phyloP scores from a whole-genome alignment of 2,113 vertebrate species.

The Pyrgilauda ruficollis region DNA sequence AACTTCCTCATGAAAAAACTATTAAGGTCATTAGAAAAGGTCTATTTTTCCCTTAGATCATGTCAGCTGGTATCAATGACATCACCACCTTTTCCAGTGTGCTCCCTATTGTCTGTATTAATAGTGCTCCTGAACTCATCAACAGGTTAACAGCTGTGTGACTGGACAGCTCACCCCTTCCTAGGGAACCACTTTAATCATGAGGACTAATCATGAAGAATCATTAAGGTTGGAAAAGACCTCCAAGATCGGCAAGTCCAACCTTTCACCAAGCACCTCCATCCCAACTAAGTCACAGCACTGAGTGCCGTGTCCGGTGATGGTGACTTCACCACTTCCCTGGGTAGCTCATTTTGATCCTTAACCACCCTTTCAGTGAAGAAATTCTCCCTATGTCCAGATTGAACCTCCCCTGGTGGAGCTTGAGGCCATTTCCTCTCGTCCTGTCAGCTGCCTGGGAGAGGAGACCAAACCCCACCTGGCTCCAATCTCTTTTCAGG shows the following conservation, averaged over 20 bases:
- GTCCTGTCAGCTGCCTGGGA: not conserved
- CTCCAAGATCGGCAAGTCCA: not conserved
- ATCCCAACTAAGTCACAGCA: not conserved
- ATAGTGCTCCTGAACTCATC: not conserved
- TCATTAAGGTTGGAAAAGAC: not conserved
- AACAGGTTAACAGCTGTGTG: not conserved
- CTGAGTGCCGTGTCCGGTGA: not conserved
- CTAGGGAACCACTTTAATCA: not conserved
- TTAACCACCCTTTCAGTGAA: not conserved
- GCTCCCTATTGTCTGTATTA: not conserved
- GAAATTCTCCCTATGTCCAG: not conserved
- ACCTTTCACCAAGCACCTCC: not conserved
- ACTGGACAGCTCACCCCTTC: not conserved
- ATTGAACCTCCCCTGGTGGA: not conserved
- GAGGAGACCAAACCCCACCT: not conserved
- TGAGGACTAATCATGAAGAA: not conserved
- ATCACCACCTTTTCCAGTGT: not conserved
- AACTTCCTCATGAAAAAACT: not conserved
- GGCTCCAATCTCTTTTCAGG: not conserved
- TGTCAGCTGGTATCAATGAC: not conserved
- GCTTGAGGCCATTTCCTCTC: not conserved
- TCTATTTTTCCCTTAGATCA: constrained; percentile 7
- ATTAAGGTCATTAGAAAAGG: constrained; percentile 31
- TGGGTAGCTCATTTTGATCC: not conserved
- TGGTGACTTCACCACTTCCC: not conserved